Percentiles rank a stretch among this genome's conserved stretches.
Conservation (phyloP, 1,140 invertebrate genomes). For the Eupeodes corollae region DNA sequence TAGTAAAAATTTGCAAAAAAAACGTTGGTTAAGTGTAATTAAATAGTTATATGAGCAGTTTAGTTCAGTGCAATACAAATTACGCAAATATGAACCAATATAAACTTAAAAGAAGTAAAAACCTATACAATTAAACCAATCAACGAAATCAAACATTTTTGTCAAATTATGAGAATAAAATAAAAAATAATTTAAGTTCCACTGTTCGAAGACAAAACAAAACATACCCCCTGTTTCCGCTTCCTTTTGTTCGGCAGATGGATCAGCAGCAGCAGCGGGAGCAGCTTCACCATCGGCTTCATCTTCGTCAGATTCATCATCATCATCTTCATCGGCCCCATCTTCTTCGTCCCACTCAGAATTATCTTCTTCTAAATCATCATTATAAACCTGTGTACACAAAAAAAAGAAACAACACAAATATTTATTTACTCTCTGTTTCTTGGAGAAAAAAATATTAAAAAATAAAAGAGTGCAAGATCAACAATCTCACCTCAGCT, state of each 20-base stretch:
- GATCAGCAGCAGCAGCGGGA: too few relatives aligned
- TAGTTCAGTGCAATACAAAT: too few relatives aligned
- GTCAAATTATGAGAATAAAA: too few relatives aligned
- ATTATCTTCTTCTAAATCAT: constrained; percentile 35
- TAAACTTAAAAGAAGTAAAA: too few relatives aligned
- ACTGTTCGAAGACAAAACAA: background rate
- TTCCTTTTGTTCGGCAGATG: background rate
- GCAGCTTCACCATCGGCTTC: too few relatives aligned
- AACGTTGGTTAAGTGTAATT: too few relatives aligned
- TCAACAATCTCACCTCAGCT: constrained; percentile 13
- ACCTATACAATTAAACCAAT: too few relatives aligned
- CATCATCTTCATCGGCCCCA: constrained; percentile 31
- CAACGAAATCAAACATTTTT: too few relatives aligned
- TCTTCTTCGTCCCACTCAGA: constrained; percentile 31
- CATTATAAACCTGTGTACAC: constrained; percentile 33
- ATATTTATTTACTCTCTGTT: background rate
- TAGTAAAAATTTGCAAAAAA: too few relatives aligned
- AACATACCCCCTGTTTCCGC: background rate
- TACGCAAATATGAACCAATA: too few relatives aligned
- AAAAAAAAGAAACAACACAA: too few relatives aligned
- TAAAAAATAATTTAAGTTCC: background rate
- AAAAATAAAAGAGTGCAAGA: background rate
- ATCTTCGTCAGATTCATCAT: constrained; percentile 24
- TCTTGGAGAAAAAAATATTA: background rate
- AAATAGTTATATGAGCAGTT: too few relatives aligned